Conservation (phyloP, 2,113 vertebrate species). For the Romanogobio albipinnatus region DNA sequence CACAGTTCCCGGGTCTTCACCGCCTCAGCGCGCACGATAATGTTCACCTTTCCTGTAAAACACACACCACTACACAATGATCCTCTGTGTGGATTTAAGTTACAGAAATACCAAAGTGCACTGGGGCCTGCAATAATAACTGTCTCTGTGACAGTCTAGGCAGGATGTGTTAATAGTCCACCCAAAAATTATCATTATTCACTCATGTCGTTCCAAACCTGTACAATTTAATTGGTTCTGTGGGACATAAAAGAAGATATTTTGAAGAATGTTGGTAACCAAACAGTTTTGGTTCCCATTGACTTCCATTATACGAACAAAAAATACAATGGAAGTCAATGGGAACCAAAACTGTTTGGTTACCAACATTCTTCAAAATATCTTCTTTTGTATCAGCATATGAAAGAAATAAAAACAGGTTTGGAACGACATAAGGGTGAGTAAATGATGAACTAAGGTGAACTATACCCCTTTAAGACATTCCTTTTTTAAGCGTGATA, state of each 20-base stretch:
- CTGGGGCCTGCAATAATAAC: too few relatives aligned
- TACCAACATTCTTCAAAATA: neutral
- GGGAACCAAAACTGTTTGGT: too few relatives aligned
- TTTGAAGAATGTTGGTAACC: neutral
- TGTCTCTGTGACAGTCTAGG: too few relatives aligned
- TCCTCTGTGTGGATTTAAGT: neutral
- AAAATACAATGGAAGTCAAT: too few relatives aligned
- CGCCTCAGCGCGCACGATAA: conserved; percentile 78
- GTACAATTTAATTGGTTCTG: neutral
- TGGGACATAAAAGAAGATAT: neutral
- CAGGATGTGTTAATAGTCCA: neutral
- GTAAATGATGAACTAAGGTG: neutral
- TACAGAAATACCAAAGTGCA: too few relatives aligned
- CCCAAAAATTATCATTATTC: neutral
- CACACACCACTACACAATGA: conserved; percentile 22
- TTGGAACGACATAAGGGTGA: neutral
- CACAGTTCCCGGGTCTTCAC: conserved; percentile 66
- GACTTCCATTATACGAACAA: neutral
- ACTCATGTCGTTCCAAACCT: neutral
- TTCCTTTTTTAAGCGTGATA: neutral
- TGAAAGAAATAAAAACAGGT: neutral
- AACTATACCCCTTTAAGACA: neutral
- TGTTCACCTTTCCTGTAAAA: conserved; percentile 71
- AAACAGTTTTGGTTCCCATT: neutral
- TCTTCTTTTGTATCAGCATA: neutral